Conservation (phyloP, 2,888 invertebrate genomes). For the Oligia strigilis region DNA sequence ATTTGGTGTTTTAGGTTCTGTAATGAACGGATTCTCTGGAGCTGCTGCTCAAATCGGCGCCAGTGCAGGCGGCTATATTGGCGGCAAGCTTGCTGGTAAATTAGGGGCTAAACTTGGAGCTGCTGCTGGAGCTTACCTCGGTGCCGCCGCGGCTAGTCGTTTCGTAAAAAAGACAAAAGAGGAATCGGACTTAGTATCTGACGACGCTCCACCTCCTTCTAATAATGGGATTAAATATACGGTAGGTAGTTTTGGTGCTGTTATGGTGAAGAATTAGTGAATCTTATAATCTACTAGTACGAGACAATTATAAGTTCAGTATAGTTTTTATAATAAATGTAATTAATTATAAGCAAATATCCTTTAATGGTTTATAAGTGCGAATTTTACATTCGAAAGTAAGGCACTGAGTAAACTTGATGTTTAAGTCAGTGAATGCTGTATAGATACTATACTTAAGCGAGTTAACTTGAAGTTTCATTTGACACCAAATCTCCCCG, state of each 20-base stretch:
- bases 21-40: not conserved
- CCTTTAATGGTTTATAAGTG: not conserved
- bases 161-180: slow-evolving; percentile 16
- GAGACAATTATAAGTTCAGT: slow-evolving; percentile 6
- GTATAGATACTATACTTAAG: not conserved
- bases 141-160: slow-evolving; percentile 30
- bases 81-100: slow-evolving; percentile 34
- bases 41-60: slow-evolving; percentile 24
- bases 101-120: slow-evolving; percentile 40
- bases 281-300: not conserved
- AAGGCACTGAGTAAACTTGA: not conserved
- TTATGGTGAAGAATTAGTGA: not conserved
- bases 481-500: not conserved
- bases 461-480: not conserved
- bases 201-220: not conserved
- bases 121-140: slow-evolving; percentile 50
- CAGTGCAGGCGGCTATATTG: slow-evolving; percentile 38
- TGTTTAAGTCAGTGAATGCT: not conserved
- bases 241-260: slow-evolving; percentile 16
- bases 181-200: not conserved
- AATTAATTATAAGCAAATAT: not conserved
- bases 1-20: slow-evolving; percentile 14
- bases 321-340: slow-evolving; percentile 2
- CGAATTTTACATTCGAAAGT: not conserved
- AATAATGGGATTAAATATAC: not conserved